These are phyloP conservation scores for Macrophya annulata DNA, from an alignment of 2,888 invertebrate species.

Conservation along the genomic window DNA sequence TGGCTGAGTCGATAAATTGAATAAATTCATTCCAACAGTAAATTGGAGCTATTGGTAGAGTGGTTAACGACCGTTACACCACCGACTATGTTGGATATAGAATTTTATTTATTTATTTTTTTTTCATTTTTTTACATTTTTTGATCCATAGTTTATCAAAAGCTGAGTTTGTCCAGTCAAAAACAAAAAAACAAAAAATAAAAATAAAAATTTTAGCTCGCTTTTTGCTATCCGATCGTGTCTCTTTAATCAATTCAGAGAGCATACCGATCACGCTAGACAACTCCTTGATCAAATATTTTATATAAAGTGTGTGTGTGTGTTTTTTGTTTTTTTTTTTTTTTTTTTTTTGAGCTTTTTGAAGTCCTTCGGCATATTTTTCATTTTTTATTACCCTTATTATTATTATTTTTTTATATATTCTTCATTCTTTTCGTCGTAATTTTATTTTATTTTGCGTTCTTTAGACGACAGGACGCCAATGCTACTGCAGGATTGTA, in stretches of 20 bases:
- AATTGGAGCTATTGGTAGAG: neutral
- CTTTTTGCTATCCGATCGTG: neutral
- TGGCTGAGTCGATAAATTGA: neutral
- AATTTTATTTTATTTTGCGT: neutral
- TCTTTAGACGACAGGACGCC: neutral
- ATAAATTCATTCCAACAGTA: neutral
- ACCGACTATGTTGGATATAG: neutral
- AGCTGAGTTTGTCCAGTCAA: neutral
- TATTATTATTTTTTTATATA: neutral
- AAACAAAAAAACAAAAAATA: neutral
- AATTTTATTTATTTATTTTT: no score
- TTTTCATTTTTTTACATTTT: neutral
- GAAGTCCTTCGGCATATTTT: neutral
- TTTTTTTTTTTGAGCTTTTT: neutral
- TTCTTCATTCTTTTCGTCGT: neutral
- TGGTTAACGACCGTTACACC: slow-evolving; percentile 9
- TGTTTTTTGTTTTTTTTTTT: no score
- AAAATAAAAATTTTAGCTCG: neutral
- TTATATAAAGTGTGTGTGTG: neutral
- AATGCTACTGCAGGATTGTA: neutral
- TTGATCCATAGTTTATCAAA: neutral
- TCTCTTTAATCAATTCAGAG: neutral
- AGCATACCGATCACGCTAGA: slow-evolving; percentile 4
- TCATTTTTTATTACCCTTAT: neutral
- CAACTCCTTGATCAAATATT: slow-evolving; percentile 10